Evolutionary conservation across 2,797 vertebrate genomes (phyloP), one percentile per base, ranked within the genome.

Genomic region (Cynodonichthys magdalenae): DNA sequence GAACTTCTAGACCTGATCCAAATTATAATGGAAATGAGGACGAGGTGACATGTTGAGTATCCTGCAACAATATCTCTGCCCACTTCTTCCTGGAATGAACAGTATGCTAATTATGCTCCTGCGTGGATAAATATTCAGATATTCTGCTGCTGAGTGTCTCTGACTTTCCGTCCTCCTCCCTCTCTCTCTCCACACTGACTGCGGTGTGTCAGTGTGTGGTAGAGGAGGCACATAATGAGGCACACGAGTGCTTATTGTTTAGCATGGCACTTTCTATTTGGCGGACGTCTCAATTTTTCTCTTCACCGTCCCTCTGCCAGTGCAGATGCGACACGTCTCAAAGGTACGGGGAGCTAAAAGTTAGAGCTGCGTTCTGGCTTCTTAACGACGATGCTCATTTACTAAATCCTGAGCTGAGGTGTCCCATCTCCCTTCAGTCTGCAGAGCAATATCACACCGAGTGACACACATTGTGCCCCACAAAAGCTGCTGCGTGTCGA

Each of bases 401-500:
- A 36, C 75, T 55, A 51, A 74, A 71, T 49, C 51, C 58, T 58
- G 61, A 79, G 69, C 73, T 58, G 71, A 83, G 83, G 80, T 86
- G 87, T 62, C 69, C 69, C 63, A 53, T 77, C 74, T 59, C 4
- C 71, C 64, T 55, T 53, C 74, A 55, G 67, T 44, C 48, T 71
- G 79, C 71, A 8, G 53, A 60, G 76, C 84, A 72, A 84, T 85
- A 84, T 86, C 74, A 81, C 66, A 45, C 73, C 71, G 80, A 86
- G 69, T 87, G 89, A 86, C 86, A 82, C 51, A 71, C 84, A 90
- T 92, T 90, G 87, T 90, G 78, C 82, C 62, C 58, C 75, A 89
- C 75, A 79, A 82, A 39, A 85, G 85, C 75, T 71, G 74, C 73
- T 61, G 76, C 66, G 44, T 81, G 81, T 79, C 60, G 78, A 57